These are phyloP conservation scores for Siphamia tubifer DNA, from an alignment of 2,113 vertebrate genomes.

Conservation along the genomic window DNA sequence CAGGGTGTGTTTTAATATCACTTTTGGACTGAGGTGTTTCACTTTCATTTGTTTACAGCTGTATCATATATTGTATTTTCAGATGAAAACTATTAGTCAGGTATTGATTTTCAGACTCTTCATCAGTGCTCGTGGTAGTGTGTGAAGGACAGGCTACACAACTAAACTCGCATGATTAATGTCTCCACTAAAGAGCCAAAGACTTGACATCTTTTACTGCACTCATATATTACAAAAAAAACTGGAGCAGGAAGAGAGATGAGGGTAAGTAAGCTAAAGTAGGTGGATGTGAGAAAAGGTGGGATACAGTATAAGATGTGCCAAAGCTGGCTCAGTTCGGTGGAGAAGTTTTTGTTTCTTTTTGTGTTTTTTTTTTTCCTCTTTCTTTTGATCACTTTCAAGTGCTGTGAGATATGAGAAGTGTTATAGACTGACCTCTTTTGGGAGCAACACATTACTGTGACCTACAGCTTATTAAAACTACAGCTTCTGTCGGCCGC, in stretches of 20 bases:
- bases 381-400: background rate
- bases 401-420: background rate
- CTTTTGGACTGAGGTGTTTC: too few species aligned
- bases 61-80: constrained; percentile 5
- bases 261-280: background rate
- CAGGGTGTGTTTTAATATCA: too few species aligned
- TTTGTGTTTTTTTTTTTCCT: too few species aligned
- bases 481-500: constrained; percentile 3
- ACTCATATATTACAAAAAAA: background rate
- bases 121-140: background rate
- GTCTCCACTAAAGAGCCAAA: background rate
- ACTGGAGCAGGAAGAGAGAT: constrained; percentile 19
- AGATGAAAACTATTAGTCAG: background rate
- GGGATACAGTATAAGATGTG: background rate
- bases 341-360: too few species aligned
- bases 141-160: constrained; percentile 20
- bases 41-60: too few species aligned
- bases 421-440: background rate
- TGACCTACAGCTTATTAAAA: constrained; percentile 40
- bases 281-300: constrained; percentile 1
- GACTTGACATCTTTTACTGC: background rate
- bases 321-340: too few species aligned
- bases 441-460: constrained; percentile 2
- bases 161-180: constrained; percentile 15
- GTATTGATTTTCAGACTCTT: constrained; percentile 38